Evolutionary conservation across 2,888 invertebrate species (phyloP).

Genomic region (Seira musarum): DNA sequence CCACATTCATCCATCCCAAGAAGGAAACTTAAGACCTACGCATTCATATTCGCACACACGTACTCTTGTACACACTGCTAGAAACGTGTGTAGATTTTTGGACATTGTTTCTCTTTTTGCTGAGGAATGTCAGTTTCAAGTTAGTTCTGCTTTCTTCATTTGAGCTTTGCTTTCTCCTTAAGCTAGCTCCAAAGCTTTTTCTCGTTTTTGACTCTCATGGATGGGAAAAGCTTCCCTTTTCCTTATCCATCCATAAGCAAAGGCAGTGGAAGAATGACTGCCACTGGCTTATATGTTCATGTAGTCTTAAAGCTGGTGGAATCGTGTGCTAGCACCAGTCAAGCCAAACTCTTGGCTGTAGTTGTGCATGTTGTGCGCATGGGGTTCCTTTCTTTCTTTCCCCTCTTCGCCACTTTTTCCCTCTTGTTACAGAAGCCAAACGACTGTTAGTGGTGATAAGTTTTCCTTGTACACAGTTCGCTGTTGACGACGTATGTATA

Average conservation of each 20-base stretch:
- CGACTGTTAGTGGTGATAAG: constrained; percentile 52
- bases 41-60: too few relatives aligned
- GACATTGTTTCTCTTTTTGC: too few relatives aligned
- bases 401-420: constrained; percentile 17
- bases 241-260: constrained; percentile 32
- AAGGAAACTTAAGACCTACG: too few relatives aligned
- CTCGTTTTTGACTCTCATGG: too few relatives aligned
- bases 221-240: neutral
- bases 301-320: constrained; percentile 28
- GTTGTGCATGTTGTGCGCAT: constrained; percentile 23
- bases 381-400: constrained; percentile 30
- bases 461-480: constrained; percentile 49
- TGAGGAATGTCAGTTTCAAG: too few relatives aligned
- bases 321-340: constrained; percentile 22
- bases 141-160: too few relatives aligned
- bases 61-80: too few relatives aligned
- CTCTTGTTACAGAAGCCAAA: constrained; percentile 47
- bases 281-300: constrained; percentile 6
- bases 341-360: constrained; percentile 23
- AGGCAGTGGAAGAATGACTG: constrained; percentile 30
- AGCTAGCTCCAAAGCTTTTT: too few relatives aligned
- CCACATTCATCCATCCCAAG: too few relatives aligned
- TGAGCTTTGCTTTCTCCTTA: too few relatives aligned
- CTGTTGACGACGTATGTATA: constrained; percentile 45
- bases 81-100: too few relatives aligned